phyloP scores from a whole-genome alignment of 2,888 invertebrate species.

The Orgyia antiqua region DNA sequence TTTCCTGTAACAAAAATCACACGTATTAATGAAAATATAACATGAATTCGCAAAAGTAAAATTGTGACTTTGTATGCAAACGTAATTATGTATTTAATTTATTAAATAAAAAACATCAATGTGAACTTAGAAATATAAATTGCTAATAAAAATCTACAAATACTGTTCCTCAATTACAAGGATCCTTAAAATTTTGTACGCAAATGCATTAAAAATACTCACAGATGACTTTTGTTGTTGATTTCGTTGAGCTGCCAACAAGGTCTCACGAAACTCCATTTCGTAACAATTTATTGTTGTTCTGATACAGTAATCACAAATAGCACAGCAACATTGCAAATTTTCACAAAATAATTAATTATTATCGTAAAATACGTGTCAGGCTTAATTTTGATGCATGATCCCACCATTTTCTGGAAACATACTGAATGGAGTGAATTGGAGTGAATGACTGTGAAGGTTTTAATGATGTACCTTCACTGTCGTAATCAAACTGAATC shows the following conservation, averaged over 20 bases:
- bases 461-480: conserved; percentile 12
- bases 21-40: conserved; percentile 9
- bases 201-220: conserved; percentile 31
- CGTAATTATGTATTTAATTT: too few species aligned
- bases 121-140: too few species aligned
- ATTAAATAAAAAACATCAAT: too few species aligned
- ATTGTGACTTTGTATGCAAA: too few species aligned
- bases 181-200: too few species aligned
- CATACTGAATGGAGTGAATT: conserved; percentile 54
- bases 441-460: too few species aligned
- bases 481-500: too few species aligned
- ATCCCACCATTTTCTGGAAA: conserved; percentile 75
- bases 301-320: conserved; percentile 16
- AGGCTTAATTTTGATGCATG: conserved; percentile 54
- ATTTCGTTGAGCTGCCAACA: conserved; percentile 70
- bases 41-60: background rate
- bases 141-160: too few species aligned
- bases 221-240: conserved; percentile 76
- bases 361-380: conserved; percentile 70
- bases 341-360: conserved; percentile 57
- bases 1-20: conserved; percentile 41
- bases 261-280: conserved; percentile 73
- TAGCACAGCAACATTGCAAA: conserved; percentile 30
- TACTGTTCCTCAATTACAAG: too few species aligned
- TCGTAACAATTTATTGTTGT: conserved; percentile 19